Evolutionary conservation across 2,797 vertebrate species (phyloP).

Genomic region (Trachurus trachurus): DNA sequence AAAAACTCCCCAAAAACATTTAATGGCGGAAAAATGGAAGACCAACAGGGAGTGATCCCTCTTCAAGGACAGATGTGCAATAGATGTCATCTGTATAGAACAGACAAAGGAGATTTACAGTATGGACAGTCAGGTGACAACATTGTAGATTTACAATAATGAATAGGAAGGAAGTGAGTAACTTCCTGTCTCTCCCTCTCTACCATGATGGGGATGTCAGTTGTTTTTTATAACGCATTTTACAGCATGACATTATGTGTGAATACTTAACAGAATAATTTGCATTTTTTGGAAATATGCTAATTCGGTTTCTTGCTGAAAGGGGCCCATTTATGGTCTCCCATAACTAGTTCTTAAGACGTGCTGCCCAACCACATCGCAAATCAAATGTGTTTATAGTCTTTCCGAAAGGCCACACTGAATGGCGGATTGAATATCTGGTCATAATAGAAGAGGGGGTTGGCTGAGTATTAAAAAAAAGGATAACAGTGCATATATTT

Average conservation of each 20-base stretch:
- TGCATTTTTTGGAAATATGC: not conserved
- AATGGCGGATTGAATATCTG: not conserved
- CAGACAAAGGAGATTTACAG: not conserved
- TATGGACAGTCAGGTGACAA: not conserved
- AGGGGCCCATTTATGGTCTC: not conserved
- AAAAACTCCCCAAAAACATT: not conserved
- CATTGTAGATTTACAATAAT: not conserved
- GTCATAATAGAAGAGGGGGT: not conserved
- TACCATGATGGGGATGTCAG: not conserved
- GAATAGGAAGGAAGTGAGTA: too few species aligned
- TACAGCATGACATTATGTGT: not conserved
- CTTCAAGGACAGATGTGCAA: not conserved
- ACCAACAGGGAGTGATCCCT: too few species aligned
- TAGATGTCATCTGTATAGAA: not conserved
- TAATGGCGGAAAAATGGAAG: not conserved
- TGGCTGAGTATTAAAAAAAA: not conserved
- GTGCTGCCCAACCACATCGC: not conserved
- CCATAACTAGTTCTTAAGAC: not conserved
- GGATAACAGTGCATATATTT: not conserved
- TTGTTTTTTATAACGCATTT: not conserved
- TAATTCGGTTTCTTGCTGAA: not conserved
- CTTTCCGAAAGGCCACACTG: not conserved
- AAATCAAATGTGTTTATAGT: conserved; percentile 11
- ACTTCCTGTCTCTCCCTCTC: too few species aligned
- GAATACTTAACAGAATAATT: not conserved